Conservation (phyloP, 2,113 vertebrate species). For the Penelope pileata region DNA sequence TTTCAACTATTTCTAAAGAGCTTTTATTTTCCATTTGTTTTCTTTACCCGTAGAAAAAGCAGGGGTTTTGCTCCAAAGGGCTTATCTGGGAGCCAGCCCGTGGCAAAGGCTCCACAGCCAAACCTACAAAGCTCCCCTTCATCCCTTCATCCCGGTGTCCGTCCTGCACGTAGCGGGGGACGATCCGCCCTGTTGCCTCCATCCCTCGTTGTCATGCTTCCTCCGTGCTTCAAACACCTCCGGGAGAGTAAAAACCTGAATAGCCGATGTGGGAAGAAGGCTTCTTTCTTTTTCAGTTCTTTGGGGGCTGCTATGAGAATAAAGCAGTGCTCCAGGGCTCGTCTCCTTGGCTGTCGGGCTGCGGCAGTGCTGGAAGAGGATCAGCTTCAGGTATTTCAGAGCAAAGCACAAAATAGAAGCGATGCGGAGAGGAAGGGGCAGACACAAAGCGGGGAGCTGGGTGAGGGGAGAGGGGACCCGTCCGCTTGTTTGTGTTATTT, state of each 20-base stretch:
- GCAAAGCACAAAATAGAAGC: background rate
- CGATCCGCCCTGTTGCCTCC: background rate
- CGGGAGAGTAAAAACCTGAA: background rate
- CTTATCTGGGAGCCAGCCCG: background rate
- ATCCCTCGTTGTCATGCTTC: background rate
- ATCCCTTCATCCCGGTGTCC: background rate
- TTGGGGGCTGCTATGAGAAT: background rate
- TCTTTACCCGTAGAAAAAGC: background rate
- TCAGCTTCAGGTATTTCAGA: background rate
- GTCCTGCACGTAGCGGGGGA: background rate
- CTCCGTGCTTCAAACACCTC: background rate
- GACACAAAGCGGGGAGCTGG: background rate
- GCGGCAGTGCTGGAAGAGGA: background rate
- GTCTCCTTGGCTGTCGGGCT: background rate
- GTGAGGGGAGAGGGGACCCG: background rate
- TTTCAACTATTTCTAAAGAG: background rate
- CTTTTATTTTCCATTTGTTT: background rate
- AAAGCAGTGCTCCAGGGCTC: background rate
- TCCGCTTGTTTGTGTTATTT: background rate
- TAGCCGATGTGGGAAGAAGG: fast-evolving
- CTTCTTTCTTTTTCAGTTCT: background rate
- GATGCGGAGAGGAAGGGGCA: background rate
- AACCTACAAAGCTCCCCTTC: background rate
- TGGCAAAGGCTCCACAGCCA: background rate
- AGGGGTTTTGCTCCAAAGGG: background rate